Conservation (phyloP, 2,888 invertebrate genomes). For the Rhodophaea formosa region DNA sequence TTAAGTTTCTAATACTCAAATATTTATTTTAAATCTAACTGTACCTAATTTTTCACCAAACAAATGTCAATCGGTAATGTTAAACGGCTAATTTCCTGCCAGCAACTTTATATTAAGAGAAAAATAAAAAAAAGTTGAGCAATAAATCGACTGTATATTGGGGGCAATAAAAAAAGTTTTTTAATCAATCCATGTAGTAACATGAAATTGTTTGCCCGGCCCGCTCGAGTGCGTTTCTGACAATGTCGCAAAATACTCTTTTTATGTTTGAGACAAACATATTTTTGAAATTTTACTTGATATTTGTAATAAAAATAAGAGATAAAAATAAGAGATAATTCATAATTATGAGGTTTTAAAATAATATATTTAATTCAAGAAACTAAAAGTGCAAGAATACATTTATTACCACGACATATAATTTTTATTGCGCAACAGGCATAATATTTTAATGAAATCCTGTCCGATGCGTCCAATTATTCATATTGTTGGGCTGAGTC, state of each 20-base stretch:
- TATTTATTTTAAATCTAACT: not conserved
- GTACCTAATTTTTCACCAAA: conserved; percentile 7
- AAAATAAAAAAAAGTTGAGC: conserved; percentile 9
- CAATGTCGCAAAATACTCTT: not conserved
- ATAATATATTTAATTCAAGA: too few species aligned
- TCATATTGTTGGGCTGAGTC: too few species aligned
- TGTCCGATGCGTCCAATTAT: too few species aligned
- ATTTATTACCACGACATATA: too few species aligned
- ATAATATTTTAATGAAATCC: too few species aligned
- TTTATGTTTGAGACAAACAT: not conserved
- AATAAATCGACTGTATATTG: conserved; percentile 16
- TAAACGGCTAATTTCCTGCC: conserved; percentile 16
- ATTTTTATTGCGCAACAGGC: too few species aligned
- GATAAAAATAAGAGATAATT: too few species aligned
- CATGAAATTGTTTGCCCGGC: conserved; percentile 7
- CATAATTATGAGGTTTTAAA: too few species aligned
- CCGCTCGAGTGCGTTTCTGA: not conserved
- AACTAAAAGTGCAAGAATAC: too few species aligned
- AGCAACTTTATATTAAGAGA: conserved; percentile 14
- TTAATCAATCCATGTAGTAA: conserved; percentile 25
- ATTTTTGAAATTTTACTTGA: too few species aligned
- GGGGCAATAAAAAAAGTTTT: conserved; percentile 24
- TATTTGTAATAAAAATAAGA: too few species aligned
- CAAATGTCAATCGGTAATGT: conserved; percentile 6
- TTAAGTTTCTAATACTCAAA: not conserved